Evolutionary conservation across 2,113 vertebrate species (phyloP), one percentile per base, ranked within the genome.

Genomic region (Bos taurus): DNA sequence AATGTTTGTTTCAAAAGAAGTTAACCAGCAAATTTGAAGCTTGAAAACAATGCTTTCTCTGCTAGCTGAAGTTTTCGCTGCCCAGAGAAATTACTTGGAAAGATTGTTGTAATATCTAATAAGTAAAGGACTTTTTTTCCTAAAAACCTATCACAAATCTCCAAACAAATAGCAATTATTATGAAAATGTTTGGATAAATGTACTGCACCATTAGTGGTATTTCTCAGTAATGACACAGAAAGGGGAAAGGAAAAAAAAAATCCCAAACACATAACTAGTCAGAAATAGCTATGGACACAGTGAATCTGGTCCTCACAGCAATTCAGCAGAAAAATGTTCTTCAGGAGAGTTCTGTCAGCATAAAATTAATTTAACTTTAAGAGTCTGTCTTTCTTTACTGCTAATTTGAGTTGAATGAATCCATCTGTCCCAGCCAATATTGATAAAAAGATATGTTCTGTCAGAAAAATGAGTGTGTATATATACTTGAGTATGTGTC

Each of bases 331-430:
- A 86, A 96, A 89, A 85, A 97, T 52, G 28, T 36, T 92, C 93
- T 97, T 95, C 86, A 88, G 74, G 98, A 94, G 9, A 83, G 1
- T n/a, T 62, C 50, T 88, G 88, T 95, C 94, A 97, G 95, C 84
- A 92, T 54, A 95, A 96, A 81, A 93, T 83, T 83, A 80, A 91
- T 84, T 16, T 59, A 62, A 87, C 89, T 88, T 97, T 96, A 94
- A 95, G 60, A 88, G n/a, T 81, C 85, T 81, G 23, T 54, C 36
- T 91, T 80, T 94, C 40, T 85, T 90, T 92, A 54, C 15, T 16
- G 59, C 15, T 89, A 95, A 94, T 88, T 88, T 54, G 43, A 95
- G 7, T 95, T 95, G 60, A 95, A 81, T 80, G 77, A 92, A 90
- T 95, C 91, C 82, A 84, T 93, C 94, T 98, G 60, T n/a, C 26